A percentile compares a stretch with the other conserved stretches of the same genome.
Evolutionary conservation across 92 coral and sea anemone species (phyloP).

Genomic region (Parazoanthus darwini): DNA sequence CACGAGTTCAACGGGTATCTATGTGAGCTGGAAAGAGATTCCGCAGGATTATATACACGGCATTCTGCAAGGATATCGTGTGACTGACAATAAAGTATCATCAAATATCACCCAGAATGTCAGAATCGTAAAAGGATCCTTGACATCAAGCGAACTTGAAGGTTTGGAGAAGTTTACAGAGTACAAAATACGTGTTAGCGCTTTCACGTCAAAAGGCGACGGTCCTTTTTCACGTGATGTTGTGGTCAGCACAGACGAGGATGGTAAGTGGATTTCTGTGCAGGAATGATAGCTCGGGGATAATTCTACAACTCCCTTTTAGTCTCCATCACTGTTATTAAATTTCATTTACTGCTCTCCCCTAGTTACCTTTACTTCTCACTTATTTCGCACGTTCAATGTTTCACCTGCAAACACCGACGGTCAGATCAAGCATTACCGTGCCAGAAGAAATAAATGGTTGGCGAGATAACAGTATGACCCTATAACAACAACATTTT

Average conservation of each 20-base stretch:
- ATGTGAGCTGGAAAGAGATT: slow-evolving; percentile 22
- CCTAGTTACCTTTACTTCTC: too few species aligned
- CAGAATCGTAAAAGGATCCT: not conserved
- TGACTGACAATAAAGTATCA: not conserved
- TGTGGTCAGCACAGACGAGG: slow-evolving; percentile 36
- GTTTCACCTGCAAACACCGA: too few species aligned
- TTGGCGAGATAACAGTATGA: too few species aligned
- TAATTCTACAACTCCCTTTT: not conserved
- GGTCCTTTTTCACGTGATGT: slow-evolving; percentile 26
- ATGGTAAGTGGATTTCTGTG: slow-evolving; percentile 11
- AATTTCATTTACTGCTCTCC: too few species aligned
- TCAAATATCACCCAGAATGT: not conserved
- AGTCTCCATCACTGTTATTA: too few species aligned
- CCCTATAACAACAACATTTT: too few species aligned
- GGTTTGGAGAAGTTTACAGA: slow-evolving; percentile 29
- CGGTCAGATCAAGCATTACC: too few species aligned
- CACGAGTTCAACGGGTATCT: slow-evolving; percentile 9
- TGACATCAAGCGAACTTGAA: not conserved
- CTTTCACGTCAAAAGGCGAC: slow-evolving; percentile 20
- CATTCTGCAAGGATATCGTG: slow-evolving; percentile 24
- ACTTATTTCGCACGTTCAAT: too few species aligned
- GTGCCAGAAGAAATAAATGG: too few species aligned
- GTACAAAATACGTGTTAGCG: slow-evolving; percentile 17
- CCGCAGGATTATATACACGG: slow-evolving; percentile 15
- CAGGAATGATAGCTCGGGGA: not conserved